Base-by-base conservation (phyloP, 2,888 invertebrate genomes). In the Cyrtodaria siliqua region DNA sequence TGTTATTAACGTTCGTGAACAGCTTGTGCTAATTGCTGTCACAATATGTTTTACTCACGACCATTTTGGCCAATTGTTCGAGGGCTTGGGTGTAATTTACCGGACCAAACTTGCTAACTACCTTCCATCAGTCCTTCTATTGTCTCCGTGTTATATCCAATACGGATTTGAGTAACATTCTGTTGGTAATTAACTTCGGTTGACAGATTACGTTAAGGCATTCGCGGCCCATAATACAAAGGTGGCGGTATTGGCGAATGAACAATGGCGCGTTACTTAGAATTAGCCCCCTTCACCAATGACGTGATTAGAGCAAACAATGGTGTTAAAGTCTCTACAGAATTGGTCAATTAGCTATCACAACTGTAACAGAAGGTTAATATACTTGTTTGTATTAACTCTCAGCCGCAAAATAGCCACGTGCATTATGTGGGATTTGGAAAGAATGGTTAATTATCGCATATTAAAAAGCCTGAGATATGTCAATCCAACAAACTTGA, bases 1-100 rank as follows among this genome's bases (percentile, higher is more conserved):
- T 47, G 47, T 24, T 27, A 27, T 27, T 44, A 47, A 24, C 60
- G 20, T 47, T 29, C 23, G 71, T 40, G 63, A 71, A 71, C 64
- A 71, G 64, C 59, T 60, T 59, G 67, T 24, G 38, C n/a, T 66
- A 70, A 69, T 70, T 24, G 70, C 49, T 70, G 73, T 63, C 66
- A 62, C 56, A 67, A 80, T 70, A 67, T 61, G 55, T 61, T 62
- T 67, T 73, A 44, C 42, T 80, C 70, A 70, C 66, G 59, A 49
- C 8, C 40, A 70, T 66, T 56, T 52, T 24, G 53, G 61, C 42
- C 67, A 49, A 68, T 76, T 77, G 76, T 76, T 50, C 20, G 23
- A 23, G 49, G 64, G 73, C 74, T 80, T 73, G 80, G 69, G 38
- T 23, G 38, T 75, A 61, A 80, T 74, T 80, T 70, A 62, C 74